Percentiles rank a stretch among this genome's conserved stretches.
Evolutionary conservation across 2,113 vertebrate genomes (phyloP).

Genomic region (Morphnarchus princeps): DNA sequence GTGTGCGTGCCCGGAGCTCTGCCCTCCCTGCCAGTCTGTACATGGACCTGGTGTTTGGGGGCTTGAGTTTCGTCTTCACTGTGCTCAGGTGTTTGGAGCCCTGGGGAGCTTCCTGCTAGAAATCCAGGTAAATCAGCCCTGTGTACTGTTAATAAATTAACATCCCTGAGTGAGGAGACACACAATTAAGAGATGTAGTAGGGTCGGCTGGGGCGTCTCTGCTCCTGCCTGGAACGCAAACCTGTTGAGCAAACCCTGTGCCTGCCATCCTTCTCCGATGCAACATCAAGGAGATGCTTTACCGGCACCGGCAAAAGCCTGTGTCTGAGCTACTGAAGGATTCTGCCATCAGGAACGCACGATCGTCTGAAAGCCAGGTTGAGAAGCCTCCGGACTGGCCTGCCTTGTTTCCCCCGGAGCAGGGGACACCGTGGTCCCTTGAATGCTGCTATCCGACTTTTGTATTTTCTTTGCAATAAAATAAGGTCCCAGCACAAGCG

Average conservation of each 20-base stretch:
- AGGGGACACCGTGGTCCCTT: background rate
- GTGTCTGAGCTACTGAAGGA: background rate
- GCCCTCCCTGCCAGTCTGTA: background rate
- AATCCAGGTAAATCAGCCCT: background rate
- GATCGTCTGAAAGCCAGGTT: rapidly evolving
- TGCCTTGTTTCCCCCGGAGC: background rate
- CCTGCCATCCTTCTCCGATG: rapidly evolving
- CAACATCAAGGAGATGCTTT: background rate
- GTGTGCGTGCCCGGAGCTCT: rapidly evolving
- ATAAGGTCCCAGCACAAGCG: background rate
- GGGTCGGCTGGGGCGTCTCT: background rate
- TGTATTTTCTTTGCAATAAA: slow-evolving; percentile 26
- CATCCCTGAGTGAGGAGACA: background rate
- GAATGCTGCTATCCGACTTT: background rate
- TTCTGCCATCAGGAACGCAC: rapidly evolving
- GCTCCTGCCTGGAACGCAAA: background rate
- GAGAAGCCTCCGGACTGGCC: background rate
- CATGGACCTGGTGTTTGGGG: background rate
- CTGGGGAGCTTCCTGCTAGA: background rate
- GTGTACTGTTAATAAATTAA: rapidly evolving
- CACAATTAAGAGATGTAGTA: background rate
- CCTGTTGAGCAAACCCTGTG: background rate
- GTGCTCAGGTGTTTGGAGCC: background rate
- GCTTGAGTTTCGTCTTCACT: background rate
- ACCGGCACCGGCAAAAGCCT: background rate